Conservation (phyloP, 2,888 invertebrate species). For the Dasypolia templi region DNA sequence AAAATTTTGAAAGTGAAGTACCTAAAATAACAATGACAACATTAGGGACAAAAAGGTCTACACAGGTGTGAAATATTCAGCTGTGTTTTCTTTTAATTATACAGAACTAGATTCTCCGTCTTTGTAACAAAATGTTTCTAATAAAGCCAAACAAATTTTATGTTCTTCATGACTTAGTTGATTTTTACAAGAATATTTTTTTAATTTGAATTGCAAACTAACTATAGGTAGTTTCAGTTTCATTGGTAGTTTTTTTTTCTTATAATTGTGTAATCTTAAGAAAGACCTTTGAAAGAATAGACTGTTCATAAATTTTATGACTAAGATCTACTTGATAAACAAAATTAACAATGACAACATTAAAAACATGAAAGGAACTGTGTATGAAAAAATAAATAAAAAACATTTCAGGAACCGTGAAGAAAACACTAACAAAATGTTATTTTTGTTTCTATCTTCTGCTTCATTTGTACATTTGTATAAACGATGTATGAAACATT, state of each 20-base stretch:
- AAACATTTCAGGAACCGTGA: too few species aligned
- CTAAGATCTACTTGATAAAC: background rate
- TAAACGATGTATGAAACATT: background rate
- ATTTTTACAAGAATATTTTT: background rate
- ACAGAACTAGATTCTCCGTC: too few species aligned
- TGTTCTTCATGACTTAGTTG: background rate
- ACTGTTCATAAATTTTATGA: background rate
- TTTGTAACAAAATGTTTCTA: background rate
- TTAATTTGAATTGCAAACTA: too few species aligned
- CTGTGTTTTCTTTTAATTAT: too few species aligned
- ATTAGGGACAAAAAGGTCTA: too few species aligned
- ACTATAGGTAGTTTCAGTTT: too few species aligned
- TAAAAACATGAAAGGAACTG: background rate
- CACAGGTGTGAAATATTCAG: too few species aligned
- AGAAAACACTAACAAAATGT: background rate
- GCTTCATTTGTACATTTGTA: too few species aligned
- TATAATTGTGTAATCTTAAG: background rate
- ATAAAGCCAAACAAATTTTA: background rate
- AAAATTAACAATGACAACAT: background rate
- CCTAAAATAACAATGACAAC: too few species aligned
- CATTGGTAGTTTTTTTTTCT: background rate
- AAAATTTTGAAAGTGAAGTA: too few species aligned
- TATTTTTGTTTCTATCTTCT: background rate
- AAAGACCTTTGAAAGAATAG: background rate
- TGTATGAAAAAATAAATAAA: background rate